Conservation (phyloP, 2,113 vertebrate genomes). For the Vidua macroura region DNA sequence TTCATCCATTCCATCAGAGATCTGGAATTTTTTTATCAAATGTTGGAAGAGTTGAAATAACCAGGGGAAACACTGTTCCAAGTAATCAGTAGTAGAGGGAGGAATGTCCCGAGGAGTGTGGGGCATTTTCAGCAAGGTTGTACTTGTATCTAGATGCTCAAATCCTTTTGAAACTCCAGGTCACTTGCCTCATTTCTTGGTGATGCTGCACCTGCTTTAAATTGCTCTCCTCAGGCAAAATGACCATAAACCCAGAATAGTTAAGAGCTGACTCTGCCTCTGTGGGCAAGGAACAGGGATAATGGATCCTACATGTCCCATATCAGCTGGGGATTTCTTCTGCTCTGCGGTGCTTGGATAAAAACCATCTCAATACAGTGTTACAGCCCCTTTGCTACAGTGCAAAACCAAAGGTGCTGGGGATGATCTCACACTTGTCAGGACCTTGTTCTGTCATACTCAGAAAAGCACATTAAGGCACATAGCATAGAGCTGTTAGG, state of each 20-base stretch:
- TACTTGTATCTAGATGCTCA: not conserved
- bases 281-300: not conserved
- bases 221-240: not conserved
- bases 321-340: not conserved
- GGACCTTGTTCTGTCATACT: not conserved
- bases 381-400: not conserved
- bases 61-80: not conserved
- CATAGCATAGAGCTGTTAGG: not conserved
- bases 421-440: not conserved
- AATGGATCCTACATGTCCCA: not conserved
- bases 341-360: not conserved
- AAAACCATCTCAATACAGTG: not conserved
- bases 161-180: not conserved
- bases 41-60: not conserved
- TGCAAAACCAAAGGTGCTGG: not conserved
- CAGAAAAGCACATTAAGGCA: not conserved
- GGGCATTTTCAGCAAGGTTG: not conserved
- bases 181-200: conserved; percentile 1
- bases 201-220: not conserved
- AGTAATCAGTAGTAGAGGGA: not conserved
- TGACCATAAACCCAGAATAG: not conserved
- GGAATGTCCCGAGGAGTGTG: not conserved
- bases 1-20: not conserved
- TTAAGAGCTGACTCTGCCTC: not conserved
- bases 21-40: not conserved